Evolutionary conservation across 1,140 invertebrate genomes (phyloP).

Genomic region (Pseudomyrmex flavicornis): DNA sequence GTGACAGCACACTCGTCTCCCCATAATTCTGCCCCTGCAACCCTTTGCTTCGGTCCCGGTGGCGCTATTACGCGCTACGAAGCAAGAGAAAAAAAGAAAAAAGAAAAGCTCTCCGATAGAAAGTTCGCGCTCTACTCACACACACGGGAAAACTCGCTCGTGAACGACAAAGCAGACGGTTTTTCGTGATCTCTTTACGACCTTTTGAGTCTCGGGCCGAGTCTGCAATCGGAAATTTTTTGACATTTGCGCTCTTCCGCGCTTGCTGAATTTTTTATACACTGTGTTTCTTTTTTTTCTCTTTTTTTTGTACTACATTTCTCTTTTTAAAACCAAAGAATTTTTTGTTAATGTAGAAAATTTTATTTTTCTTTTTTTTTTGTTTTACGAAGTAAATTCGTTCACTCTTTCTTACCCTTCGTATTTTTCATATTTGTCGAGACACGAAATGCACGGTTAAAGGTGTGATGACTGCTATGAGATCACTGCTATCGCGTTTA

Average conservation of each 20-base stretch:
- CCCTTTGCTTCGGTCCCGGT: slow-evolving; percentile 17
- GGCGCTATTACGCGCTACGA: slow-evolving; percentile 42
- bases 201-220: background rate
- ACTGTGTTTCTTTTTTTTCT: background rate
- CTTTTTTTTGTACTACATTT: background rate
- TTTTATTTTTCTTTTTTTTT: background rate
- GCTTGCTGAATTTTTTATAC: too few species aligned
- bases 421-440: slow-evolving; percentile 10
- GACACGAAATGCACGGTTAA: background rate
- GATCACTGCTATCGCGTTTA: background rate
- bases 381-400: background rate
- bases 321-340: background rate
- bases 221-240: slow-evolving; percentile 11
- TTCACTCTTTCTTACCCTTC: background rate
- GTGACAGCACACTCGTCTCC: slow-evolving; percentile 24
- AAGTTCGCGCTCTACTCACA: slow-evolving; percentile 23
- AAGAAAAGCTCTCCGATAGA: slow-evolving; percentile 9
- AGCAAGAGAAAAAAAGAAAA: slow-evolving; percentile 38
- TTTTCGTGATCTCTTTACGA: slow-evolving; percentile 52
- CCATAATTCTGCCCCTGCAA: slow-evolving; percentile 53
- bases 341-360: too few species aligned
- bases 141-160: background rate
- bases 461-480: slow-evolving; percentile 12
- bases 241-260: background rate
- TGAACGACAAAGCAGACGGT: slow-evolving; percentile 13